Conservation (phyloP, 2,797 vertebrate genomes). For the Pangasius sanitwongsei region DNA sequence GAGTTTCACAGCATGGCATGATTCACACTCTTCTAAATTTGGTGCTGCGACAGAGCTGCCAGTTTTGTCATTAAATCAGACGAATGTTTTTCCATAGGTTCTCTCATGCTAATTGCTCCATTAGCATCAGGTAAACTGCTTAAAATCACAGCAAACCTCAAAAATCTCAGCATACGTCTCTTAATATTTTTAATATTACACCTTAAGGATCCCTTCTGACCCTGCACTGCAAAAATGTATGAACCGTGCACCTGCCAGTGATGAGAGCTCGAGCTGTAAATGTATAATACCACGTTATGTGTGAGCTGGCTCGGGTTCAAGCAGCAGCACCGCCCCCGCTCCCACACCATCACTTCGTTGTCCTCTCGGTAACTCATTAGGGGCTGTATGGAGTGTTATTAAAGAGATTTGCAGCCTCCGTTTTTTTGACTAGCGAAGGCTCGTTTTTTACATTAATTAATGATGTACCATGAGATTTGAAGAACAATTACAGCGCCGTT, state of each 20-base stretch:
- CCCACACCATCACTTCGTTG: constrained; percentile 56
- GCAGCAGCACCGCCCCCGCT: constrained; percentile 28
- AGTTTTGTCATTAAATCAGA: constrained; percentile 4
- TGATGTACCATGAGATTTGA: constrained; percentile 57
- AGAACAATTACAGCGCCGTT: constrained; percentile 51
- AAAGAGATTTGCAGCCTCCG: constrained; percentile 60
- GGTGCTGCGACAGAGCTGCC: not conserved
- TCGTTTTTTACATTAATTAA: constrained; percentile 62
- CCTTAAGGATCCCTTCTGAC: not conserved
- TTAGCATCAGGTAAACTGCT: not conserved
- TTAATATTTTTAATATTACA: not conserved
- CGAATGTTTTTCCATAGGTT: not conserved
- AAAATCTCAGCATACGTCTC: not conserved
- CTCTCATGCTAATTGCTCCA: not conserved
- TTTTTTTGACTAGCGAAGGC: constrained; percentile 54
- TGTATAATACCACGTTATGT: constrained; percentile 44
- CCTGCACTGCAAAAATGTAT: constrained; percentile 4
- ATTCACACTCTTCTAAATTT: not conserved
- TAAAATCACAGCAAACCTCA: not conserved
- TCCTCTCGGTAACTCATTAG: constrained; percentile 60
- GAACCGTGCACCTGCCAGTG: constrained; percentile 42
- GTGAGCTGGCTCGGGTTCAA: constrained; percentile 53
- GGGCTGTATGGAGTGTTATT: constrained; percentile 56
- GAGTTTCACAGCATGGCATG: not conserved
- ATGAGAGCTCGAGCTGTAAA: constrained; percentile 52